A percentile compares a stretch with the other conserved stretches of the same genome.
Conservation (phyloP, 2,888 invertebrate genomes). For the Hoplodrina ambigua region DNA sequence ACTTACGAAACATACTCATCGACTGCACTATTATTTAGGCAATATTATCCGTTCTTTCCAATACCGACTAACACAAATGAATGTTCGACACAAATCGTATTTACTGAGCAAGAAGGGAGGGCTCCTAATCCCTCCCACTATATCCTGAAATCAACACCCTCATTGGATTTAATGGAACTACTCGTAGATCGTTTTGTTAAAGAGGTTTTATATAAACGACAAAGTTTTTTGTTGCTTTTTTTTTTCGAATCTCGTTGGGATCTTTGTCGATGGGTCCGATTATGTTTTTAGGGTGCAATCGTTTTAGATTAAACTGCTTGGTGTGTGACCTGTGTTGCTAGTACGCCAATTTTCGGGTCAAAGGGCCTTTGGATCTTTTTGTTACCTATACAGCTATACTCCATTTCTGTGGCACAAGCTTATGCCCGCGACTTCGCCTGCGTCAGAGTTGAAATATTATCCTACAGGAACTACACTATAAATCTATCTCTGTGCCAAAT, state of each 20-base stretch:
- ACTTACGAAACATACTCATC: conserved; percentile 5
- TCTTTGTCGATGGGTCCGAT: conserved; percentile 23
- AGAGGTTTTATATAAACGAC: conserved; percentile 47
- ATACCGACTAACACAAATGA: conserved; percentile 55
- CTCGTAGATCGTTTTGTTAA: conserved; percentile 38
- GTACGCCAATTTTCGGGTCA: not conserved
- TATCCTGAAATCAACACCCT: conserved; percentile 60
- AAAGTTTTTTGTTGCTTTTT: conserved; percentile 39
- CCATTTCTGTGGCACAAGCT: too few species aligned
- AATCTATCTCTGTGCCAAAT: too few species aligned
- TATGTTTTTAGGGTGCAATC: conserved; percentile 15
- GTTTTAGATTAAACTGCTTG: conserved; percentile 12
- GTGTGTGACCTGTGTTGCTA: not conserved
- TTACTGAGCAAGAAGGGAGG: conserved; percentile 55
- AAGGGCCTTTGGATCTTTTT: not conserved
- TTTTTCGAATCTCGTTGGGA: conserved; percentile 27
- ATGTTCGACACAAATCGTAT: conserved; percentile 61
- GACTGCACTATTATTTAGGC: conserved; percentile 23
- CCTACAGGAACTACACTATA: too few species aligned
- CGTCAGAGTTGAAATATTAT: too few species aligned
- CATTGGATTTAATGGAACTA: conserved; percentile 58
- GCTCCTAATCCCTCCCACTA: conserved; percentile 45
- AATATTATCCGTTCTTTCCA: conserved; percentile 37
- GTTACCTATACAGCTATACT: not conserved
- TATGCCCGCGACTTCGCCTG: too few species aligned